A percentile compares a stretch with the other conserved stretches of the same genome.
phyloP scores from a whole-genome alignment of 2,888 invertebrate species.

The Caenorhabditis plicata region DNA sequence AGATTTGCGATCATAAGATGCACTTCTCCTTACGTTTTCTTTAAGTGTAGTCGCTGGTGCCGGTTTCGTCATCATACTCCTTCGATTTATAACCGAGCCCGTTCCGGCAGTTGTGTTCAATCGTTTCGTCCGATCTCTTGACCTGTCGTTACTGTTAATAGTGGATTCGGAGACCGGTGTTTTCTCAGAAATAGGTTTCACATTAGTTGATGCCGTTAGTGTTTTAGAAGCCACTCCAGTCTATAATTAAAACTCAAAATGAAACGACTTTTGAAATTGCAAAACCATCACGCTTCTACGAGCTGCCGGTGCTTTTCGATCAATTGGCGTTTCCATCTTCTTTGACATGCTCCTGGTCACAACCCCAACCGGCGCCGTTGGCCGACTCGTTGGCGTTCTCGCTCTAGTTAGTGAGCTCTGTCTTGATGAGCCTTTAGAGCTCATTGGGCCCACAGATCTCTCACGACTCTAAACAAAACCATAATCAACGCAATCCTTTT shows the following conservation, averaged over 20 bases:
- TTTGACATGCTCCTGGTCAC: slow-evolving; percentile 29
- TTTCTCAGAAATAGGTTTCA: slow-evolving; percentile 3
- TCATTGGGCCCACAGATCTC: slow-evolving; percentile 7
- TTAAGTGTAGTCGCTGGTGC: slow-evolving; percentile 12
- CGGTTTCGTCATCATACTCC: slow-evolving; percentile 8
- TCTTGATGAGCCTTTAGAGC: not conserved
- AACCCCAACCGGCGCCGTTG: slow-evolving; percentile 12
- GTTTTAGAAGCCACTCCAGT: not conserved
- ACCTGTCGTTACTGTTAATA: slow-evolving; percentile 11
- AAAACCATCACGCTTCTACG: slow-evolving; percentile 27
- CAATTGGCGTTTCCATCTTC: slow-evolving; percentile 4
- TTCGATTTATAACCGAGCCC: slow-evolving; percentile 2
- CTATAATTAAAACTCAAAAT: too few relatives aligned
- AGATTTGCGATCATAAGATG: too few relatives aligned
- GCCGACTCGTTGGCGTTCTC: not conserved
- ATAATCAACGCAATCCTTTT: too few relatives aligned
- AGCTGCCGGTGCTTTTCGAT: not conserved
- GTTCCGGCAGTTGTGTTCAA: slow-evolving; percentile 19
- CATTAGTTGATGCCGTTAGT: not conserved
- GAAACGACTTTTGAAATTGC: too few relatives aligned
- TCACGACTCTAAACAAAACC: slow-evolving; percentile 10
- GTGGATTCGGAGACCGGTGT: slow-evolving; percentile 6
- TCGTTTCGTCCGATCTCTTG: slow-evolving; percentile 28
- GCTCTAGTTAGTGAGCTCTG: not conserved
- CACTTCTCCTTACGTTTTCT: too few relatives aligned